Evolutionary conservation across 2,888 invertebrate species (phyloP).

Genomic region (Melanostoma scalare): DNA sequence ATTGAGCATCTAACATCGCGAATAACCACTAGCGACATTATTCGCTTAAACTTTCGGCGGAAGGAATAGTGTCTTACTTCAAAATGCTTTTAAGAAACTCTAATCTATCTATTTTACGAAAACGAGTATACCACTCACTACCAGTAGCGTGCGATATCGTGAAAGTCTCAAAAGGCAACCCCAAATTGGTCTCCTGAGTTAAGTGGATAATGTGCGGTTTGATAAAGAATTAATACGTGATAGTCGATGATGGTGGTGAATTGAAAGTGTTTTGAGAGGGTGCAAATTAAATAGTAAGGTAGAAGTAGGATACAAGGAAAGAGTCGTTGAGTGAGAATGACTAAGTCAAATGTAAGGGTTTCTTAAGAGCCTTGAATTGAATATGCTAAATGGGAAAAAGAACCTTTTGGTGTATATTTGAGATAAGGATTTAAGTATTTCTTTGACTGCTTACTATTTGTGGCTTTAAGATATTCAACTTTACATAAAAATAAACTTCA

Average conservation of each 20-base stretch:
- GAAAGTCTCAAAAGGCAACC: slow-evolving; percentile 31
- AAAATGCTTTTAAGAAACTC: slow-evolving; percentile 61
- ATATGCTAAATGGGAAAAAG: no score
- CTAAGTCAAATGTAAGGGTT: no score
- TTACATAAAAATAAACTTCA: no score
- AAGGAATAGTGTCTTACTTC: slow-evolving; percentile 38
- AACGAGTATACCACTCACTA: no score
- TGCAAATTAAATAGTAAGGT: slow-evolving; percentile 24
- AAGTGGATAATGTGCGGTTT: slow-evolving; percentile 61
- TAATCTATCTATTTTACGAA: background rate
- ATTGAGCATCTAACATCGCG: slow-evolving; percentile 59
- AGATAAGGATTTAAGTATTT: no score
- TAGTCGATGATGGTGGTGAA: slow-evolving; percentile 27
- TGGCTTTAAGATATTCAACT: no score
- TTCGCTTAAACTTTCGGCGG: background rate
- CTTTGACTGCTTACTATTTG: no score
- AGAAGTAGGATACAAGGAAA: background rate
- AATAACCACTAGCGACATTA: slow-evolving; percentile 41
- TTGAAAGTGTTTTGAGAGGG: slow-evolving; percentile 33
- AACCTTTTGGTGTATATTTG: no score
- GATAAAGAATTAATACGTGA: slow-evolving; percentile 59
- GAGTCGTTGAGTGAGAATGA: no score
- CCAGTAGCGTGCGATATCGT: background rate
- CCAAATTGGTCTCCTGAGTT: slow-evolving; percentile 49
- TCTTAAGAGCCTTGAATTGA: no score